Conservation (phyloP, 2,888 invertebrate genomes). For the Blastobasis lacticolella region DNA sequence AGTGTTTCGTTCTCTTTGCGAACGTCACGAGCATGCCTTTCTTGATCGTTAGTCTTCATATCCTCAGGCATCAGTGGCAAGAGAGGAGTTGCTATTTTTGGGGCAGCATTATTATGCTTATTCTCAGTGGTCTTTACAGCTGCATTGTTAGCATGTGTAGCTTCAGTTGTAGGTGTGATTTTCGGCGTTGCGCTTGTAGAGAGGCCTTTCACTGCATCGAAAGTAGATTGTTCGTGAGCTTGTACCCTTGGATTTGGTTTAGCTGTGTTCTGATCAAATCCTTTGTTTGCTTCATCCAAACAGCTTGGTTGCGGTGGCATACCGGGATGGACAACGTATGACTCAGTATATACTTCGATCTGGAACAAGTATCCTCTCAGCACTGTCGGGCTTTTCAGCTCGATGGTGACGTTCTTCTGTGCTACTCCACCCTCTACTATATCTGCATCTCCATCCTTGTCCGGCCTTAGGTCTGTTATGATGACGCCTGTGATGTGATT, state of each 20-base stretch:
- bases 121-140: no score
- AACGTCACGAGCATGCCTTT: background rate
- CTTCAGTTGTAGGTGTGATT: background rate
- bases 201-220: background rate
- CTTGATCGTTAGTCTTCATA: background rate
- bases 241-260: background rate
- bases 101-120: no score
- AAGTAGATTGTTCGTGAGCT: background rate
- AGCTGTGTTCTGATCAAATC: background rate
- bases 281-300: background rate
- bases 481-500: slow-evolving; percentile 45
- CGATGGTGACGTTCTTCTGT: slow-evolving; percentile 46
- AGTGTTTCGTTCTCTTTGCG: no score
- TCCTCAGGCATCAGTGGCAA: background rate
- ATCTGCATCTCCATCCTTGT: slow-evolving; percentile 52
- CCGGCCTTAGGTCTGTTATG: slow-evolving; percentile 45
- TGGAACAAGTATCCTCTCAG: slow-evolving; percentile 53
- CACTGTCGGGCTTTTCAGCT: slow-evolving; percentile 54
- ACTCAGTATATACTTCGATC: slow-evolving; percentile 39
- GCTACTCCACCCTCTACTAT: slow-evolving; percentile 54
- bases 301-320: background rate
- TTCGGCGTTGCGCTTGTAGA: background rate
- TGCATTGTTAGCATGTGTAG: no score
- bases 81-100: background rate
- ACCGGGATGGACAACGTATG: slow-evolving; percentile 1